phyloP scores from a whole-genome alignment of 2,113 vertebrate genomes.

The Lagenorhynchus albirostris region DNA sequence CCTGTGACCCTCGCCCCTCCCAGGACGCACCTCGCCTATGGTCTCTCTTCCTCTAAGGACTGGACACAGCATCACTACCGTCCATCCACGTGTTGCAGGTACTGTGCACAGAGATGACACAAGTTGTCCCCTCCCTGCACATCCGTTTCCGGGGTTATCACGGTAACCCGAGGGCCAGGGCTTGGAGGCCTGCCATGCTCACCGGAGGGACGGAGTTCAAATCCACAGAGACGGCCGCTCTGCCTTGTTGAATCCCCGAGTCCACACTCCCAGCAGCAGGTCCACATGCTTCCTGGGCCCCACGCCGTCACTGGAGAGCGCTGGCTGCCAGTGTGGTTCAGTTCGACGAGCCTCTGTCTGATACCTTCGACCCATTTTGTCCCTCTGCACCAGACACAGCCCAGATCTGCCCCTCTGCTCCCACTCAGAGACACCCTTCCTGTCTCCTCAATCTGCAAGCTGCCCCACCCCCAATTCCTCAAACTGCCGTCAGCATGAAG shows the following conservation, averaged over 20 bases:
- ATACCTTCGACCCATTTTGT: accelerated
- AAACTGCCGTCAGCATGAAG: accelerated
- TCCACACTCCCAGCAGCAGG: background rate
- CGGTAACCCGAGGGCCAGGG: background rate
- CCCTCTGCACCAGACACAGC: too few relatives aligned
- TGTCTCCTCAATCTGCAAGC: accelerated
- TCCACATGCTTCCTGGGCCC: accelerated
- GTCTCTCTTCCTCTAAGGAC: background rate
- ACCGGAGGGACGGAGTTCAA: background rate
- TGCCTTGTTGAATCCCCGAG: accelerated
- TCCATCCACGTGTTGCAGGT: too few relatives aligned
- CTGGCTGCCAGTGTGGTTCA: accelerated
- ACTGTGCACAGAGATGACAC: background rate
- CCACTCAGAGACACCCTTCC: accelerated
- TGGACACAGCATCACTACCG: accelerated
- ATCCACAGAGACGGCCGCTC: accelerated
- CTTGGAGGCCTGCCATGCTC: background rate
- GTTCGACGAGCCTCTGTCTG: accelerated
- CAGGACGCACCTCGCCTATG: accelerated
- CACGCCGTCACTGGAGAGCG: accelerated
- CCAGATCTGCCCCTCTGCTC: too few relatives aligned
- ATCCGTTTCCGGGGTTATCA: background rate
- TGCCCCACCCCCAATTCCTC: background rate
- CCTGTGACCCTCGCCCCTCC: background rate
- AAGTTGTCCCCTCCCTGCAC: background rate